Percentiles rank a stretch among this genome's conserved stretches.
Conservation (phyloP, 2,797 vertebrate species). For the Kryptolebias ocellatus region DNA sequence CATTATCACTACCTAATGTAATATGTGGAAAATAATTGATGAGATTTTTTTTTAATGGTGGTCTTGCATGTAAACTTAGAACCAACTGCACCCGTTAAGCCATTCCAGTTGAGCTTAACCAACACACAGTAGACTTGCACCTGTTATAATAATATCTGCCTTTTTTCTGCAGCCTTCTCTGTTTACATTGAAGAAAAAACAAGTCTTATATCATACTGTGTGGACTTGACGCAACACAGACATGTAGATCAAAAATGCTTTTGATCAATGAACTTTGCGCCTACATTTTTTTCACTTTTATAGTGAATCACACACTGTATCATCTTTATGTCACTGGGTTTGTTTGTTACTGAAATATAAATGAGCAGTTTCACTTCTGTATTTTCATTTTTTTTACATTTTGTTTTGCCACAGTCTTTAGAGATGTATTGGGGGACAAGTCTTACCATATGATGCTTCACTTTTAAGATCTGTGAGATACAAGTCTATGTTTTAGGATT, state of each 20-base stretch:
- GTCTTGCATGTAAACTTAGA: conserved; percentile 7
- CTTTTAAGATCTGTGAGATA: neutral
- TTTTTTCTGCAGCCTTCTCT: conserved; percentile 10
- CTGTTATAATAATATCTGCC: conserved; percentile 47
- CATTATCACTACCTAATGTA: neutral
- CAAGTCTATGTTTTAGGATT: neutral
- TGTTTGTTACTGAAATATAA: too few relatives aligned
- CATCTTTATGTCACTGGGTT: too few relatives aligned
- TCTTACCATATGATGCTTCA: neutral
- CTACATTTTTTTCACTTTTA: too few relatives aligned
- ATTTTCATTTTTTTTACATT: neutral
- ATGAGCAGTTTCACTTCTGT: too few relatives aligned
- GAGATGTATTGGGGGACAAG: neutral
- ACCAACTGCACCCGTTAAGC: conserved; percentile 43
- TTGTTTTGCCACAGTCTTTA: neutral
- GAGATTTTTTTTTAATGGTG: conserved; percentile 11
- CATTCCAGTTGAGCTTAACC: conserved; percentile 29
- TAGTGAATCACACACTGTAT: too few relatives aligned
- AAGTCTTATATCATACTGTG: too few relatives aligned
- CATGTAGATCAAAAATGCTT: too few relatives aligned
- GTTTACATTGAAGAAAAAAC: too few relatives aligned
- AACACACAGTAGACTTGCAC: conserved; percentile 44
- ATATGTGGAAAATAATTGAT: neutral
- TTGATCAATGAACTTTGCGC: too few relatives aligned
- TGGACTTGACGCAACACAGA: too few relatives aligned